Evolutionary conservation across 2,113 vertebrate species (phyloP).

Genomic region (Heliornis fulica): DNA sequence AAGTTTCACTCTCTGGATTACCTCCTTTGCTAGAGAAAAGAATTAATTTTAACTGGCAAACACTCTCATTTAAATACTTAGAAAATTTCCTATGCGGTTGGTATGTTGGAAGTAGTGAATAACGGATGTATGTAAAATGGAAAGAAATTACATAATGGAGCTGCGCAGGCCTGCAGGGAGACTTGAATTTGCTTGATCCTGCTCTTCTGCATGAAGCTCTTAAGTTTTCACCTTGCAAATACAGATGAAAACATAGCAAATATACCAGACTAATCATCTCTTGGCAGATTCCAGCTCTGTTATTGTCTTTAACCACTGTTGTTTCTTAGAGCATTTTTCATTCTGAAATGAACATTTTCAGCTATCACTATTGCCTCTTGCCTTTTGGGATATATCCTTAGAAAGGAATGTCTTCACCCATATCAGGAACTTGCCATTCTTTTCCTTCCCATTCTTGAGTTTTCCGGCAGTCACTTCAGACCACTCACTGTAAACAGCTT

Average conservation of each 20-base stretch:
- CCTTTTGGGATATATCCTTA: not conserved
- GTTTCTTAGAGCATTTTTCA: not conserved
- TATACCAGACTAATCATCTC: not conserved
- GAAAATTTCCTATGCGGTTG: not conserved
- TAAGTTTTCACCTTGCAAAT: not conserved
- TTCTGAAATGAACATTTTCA: not conserved
- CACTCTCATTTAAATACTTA: not conserved
- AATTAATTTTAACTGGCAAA: not conserved
- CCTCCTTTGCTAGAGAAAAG: not conserved
- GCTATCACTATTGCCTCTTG: not conserved
- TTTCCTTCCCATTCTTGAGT: not conserved
- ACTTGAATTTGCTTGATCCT: not conserved
- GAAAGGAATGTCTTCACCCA: not conserved
- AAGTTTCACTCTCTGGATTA: not conserved
- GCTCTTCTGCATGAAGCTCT: not conserved
- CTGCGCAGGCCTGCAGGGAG: not conserved
- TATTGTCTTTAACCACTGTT: not conserved
- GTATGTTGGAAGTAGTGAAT: not conserved
- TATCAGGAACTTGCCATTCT: not conserved
- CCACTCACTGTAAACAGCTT: not conserved
- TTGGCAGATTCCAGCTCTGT: not conserved
- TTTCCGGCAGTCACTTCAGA: not conserved
- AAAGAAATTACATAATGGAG: not conserved
- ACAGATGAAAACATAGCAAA: not conserved
- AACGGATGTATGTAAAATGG: not conserved